A percentile compares a stretch with the other conserved stretches of the same genome.
phyloP scores from a whole-genome alignment of 2,797 vertebrate genomes.

The Oreonectes daqikongensis region DNA sequence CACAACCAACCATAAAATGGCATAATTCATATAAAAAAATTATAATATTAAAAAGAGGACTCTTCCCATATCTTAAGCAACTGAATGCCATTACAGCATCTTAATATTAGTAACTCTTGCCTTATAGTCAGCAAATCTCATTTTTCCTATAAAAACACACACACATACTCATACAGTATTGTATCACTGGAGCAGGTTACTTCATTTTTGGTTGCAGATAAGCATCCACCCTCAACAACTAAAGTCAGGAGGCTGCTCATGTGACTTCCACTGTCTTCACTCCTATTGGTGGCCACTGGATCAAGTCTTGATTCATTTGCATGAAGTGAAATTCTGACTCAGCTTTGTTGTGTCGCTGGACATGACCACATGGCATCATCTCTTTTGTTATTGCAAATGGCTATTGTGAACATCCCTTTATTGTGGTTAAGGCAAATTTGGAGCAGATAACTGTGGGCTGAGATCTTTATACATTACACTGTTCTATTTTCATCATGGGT shows the following conservation, averaged over 20 bases:
- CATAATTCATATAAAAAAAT: too few species aligned
- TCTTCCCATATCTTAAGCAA: too few species aligned
- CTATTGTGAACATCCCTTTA: not conserved
- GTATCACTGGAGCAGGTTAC: not conserved
- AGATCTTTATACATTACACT: conserved; percentile 46
- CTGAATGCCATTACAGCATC: too few species aligned
- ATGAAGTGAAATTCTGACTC: not conserved
- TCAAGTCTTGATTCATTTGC: not conserved
- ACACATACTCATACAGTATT: too few species aligned
- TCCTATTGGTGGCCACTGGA: not conserved
- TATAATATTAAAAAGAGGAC: too few species aligned
- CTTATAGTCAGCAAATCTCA: too few species aligned
- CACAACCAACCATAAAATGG: too few species aligned
- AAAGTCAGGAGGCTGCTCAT: too few species aligned
- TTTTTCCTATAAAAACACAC: conserved; percentile 1
- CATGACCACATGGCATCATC: not conserved
- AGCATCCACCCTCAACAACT: not conserved
- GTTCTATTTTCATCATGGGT: conserved; percentile 57
- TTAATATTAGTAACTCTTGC: too few species aligned
- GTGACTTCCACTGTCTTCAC: not conserved
- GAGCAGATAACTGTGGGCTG: not conserved
- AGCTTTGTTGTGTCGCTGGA: not conserved
- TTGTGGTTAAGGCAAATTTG: not conserved
- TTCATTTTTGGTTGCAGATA: not conserved
- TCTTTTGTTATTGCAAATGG: not conserved